Percentiles rank a stretch among this genome's conserved stretches.
phyloP scores from a whole-genome alignment of 2,797 vertebrate species.

The Serranus cabrilla region DNA sequence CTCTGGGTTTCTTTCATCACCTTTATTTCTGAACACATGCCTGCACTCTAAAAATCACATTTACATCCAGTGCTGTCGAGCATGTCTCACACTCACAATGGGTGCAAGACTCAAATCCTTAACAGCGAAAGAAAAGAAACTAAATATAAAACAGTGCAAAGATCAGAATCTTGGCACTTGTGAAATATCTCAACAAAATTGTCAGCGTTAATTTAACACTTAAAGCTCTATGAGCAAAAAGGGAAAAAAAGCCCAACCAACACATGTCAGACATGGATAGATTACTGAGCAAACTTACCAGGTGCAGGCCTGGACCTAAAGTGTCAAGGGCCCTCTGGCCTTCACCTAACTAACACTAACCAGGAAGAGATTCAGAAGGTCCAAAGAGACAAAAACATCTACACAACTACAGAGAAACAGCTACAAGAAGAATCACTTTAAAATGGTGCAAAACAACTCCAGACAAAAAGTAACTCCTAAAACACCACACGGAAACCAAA shows the following conservation, averaged over 20 bases:
- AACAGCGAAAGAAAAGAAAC: background rate
- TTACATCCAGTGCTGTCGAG: background rate
- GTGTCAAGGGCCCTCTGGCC: no score
- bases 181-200: background rate
- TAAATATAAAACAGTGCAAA: background rate
- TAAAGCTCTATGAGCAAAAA: background rate
- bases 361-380: no score
- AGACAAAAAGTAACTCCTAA: no score
- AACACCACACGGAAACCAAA: no score
- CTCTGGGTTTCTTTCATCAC: conserved; percentile 31
- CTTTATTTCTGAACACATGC: conserved; percentile 3
- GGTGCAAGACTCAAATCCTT: background rate
- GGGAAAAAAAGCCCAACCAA: conserved; percentile 9
- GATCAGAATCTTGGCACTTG: background rate
- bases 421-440: no score
- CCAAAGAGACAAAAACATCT: no score
- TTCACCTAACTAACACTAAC: no score
- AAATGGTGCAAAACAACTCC: no score
- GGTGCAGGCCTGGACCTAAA: no score
- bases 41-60: conserved; percentile 1
- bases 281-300: no score
- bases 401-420: no score
- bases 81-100: conserved; percentile 1
- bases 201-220: conserved; percentile 1
- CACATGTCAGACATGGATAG: background rate